Conservation (phyloP, 2,888 invertebrate species). For the Tipula confusa region DNA sequence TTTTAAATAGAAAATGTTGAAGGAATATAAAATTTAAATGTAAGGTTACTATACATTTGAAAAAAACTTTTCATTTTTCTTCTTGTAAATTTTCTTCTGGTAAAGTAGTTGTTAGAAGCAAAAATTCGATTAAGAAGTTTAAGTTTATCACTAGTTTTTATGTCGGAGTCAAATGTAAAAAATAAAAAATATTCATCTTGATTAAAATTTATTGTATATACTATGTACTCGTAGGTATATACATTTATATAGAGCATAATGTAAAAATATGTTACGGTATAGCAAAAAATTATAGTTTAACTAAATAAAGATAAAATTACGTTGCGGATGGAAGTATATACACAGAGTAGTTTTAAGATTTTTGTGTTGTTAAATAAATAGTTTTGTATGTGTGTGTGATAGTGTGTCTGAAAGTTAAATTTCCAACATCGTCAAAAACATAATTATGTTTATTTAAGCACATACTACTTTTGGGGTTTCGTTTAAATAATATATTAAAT, state of each 20-base stretch:
- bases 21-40: constrained; percentile 25
- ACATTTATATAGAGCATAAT: background rate
- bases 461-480: background rate
- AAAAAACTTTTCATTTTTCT: background rate
- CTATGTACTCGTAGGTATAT: background rate
- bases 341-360: background rate
- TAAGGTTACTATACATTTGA: background rate
- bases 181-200: background rate
- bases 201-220: background rate
- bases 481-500: too few relatives aligned
- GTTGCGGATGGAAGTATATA: background rate
- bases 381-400: too few relatives aligned
- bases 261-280: background rate
- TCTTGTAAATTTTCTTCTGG: background rate
- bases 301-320: background rate
- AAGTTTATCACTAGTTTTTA: constrained; percentile 12
- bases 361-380: background rate
- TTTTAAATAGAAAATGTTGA: constrained; percentile 25
- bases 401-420: too few relatives aligned
- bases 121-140: constrained; percentile 20
- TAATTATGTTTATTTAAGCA: background rate
- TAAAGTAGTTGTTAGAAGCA: background rate
- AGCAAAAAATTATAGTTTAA: background rate
- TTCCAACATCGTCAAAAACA: background rate
- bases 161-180: constrained; percentile 12